A percentile compares a stretch with the other conserved stretches of the same genome.
Conservation (phyloP, 2,797 vertebrate genomes). For the Centropyge bicolor region DNA sequence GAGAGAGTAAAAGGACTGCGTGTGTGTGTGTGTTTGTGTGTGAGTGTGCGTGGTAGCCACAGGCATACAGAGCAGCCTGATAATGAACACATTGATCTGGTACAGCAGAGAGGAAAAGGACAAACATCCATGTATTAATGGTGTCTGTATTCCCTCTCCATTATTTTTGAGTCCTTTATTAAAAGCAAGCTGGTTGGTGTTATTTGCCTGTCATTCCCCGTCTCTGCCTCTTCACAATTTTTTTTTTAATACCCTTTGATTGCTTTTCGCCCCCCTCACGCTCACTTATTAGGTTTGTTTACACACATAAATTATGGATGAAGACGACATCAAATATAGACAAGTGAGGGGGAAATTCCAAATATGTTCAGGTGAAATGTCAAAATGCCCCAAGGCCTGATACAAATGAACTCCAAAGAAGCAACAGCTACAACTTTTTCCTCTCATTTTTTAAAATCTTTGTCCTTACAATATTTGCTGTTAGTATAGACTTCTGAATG, state of each 20-base stretch:
- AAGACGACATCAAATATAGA: slow-evolving; percentile 24
- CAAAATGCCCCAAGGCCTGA: not conserved
- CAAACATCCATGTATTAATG: slow-evolving; percentile 58
- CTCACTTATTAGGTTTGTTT: slow-evolving; percentile 45
- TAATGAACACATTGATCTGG: slow-evolving; percentile 80
- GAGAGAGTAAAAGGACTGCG: slow-evolving; percentile 26
- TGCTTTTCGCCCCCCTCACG: not conserved
- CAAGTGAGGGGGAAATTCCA: slow-evolving; percentile 12
- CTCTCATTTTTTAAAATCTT: not conserved
- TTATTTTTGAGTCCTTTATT: slow-evolving; percentile 47
- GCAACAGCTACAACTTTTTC: not conserved
- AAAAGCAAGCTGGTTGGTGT: slow-evolving; percentile 9
- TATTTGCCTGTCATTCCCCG: slow-evolving; percentile 22
- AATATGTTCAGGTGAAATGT: slow-evolving; percentile 35
- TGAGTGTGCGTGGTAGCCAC: slow-evolving; percentile 43
- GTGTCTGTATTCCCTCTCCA: slow-evolving; percentile 20
- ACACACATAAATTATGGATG: slow-evolving; percentile 44
- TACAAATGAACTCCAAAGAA: not conserved
- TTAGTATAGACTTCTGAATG: too few species aligned
- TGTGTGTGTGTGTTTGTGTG: slow-evolving; percentile 24
- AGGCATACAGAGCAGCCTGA: slow-evolving; percentile 65
- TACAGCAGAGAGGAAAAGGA: slow-evolving; percentile 65
- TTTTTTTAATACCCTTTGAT: slow-evolving; percentile 41
- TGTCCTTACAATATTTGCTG: too few species aligned
- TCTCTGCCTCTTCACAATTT: not conserved